Evolutionary conservation across 2,113 vertebrate species (phyloP).

Genomic region (Indicator maculatus): DNA sequence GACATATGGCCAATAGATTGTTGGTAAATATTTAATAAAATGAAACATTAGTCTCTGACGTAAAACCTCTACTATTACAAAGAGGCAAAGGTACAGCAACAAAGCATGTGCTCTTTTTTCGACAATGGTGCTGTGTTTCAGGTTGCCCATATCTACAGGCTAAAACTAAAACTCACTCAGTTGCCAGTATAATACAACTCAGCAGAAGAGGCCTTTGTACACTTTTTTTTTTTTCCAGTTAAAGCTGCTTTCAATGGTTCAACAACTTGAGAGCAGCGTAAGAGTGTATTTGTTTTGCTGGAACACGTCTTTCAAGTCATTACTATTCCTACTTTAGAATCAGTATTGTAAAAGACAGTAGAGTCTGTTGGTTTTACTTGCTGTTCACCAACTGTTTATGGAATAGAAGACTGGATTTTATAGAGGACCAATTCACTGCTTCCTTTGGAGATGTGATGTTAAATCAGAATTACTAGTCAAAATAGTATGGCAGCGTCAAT

Average conservation of each 20-base stretch:
- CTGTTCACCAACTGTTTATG: background rate
- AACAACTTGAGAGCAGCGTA: slow-evolving; percentile 26
- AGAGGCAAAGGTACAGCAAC: slow-evolving; percentile 62
- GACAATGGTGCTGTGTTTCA: slow-evolving; percentile 71
- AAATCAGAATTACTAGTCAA: background rate
- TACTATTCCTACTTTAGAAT: background rate
- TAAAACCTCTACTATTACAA: slow-evolving; percentile 73
- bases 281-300: background rate
- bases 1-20: slow-evolving; percentile 83
- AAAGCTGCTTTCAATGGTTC: slow-evolving; percentile 47
- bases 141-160: slow-evolving; percentile 44
- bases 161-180: slow-evolving; percentile 76
- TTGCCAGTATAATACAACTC: slow-evolving; percentile 47
- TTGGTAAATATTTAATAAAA: slow-evolving; percentile 87
- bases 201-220: slow-evolving; percentile 28
- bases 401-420: background rate
- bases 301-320: background rate
- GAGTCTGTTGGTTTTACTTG: background rate
- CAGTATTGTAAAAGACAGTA: background rate
- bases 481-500: background rate
- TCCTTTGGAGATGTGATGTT: background rate
- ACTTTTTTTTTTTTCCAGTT: slow-evolving; percentile 46
- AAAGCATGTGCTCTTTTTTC: slow-evolving; percentile 45
- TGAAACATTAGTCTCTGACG: slow-evolving; percentile 78
- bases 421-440: background rate